phyloP scores from a whole-genome alignment of 2,113 vertebrate genomes.

The Corvus hawaiiensis region DNA sequence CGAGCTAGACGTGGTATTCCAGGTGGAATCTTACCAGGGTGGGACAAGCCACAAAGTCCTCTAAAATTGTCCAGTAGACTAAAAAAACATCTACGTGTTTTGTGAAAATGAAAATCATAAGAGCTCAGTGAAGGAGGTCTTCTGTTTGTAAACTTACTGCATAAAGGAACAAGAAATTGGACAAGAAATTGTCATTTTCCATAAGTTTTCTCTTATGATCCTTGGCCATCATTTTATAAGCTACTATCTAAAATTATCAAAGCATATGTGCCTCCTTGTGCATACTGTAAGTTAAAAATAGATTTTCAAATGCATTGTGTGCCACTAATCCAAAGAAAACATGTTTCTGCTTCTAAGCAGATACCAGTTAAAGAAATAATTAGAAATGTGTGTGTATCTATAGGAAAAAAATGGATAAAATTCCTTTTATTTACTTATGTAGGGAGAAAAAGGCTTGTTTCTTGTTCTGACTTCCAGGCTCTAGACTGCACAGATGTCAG shows the following conservation, averaged over 20 bases:
- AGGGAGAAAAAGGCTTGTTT: neutral
- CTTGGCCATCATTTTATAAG: neutral
- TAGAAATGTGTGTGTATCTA: neutral
- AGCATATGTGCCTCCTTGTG: neutral
- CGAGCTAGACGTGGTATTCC: accelerated
- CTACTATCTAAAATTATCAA: neutral
- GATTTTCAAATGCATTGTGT: neutral
- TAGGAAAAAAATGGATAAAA: neutral
- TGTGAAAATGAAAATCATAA: neutral
- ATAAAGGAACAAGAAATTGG: neutral
- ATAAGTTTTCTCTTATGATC: neutral
- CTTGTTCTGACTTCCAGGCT: neutral
- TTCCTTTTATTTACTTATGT: neutral
- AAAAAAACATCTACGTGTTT: neutral
- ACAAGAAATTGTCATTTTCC: neutral
- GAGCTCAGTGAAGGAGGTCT: neutral
- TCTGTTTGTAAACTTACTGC: neutral
- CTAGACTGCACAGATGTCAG: neutral
- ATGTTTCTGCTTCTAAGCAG: neutral
- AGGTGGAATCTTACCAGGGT: neutral
- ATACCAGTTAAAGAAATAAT: neutral
- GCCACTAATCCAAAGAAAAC: neutral
- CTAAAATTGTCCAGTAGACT: neutral
- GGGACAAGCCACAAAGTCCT: neutral
- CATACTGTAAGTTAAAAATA: neutral